These are phyloP conservation scores for Neomorphus geoffroyi DNA, from an alignment of 2,797 vertebrate species.

Conservation along the genomic window DNA sequence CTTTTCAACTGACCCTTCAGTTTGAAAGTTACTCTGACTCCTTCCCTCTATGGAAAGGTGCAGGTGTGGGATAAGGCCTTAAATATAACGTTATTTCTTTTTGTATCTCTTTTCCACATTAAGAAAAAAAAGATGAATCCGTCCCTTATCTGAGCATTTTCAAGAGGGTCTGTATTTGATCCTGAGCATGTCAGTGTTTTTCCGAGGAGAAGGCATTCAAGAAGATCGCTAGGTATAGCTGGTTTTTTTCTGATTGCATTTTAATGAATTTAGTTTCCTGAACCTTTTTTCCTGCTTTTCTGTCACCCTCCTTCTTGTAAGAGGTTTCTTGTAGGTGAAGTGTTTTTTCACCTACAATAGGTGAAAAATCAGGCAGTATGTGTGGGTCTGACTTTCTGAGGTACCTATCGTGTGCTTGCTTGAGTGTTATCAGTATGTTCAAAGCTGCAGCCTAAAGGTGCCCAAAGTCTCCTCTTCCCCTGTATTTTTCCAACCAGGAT, in stretches of 20 bases:
- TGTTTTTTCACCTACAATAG: too few relatives aligned
- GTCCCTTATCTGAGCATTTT: background rate
- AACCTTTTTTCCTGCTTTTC: background rate
- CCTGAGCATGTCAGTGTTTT: background rate
- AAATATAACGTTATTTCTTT: slow-evolving; percentile 33
- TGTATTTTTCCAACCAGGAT: background rate
- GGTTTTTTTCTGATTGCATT: background rate
- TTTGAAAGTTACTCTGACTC: slow-evolving; percentile 52
- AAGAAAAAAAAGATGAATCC: slow-evolving; percentile 40
- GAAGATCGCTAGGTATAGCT: background rate
- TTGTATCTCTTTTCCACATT: slow-evolving; percentile 30
- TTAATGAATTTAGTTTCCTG: background rate
- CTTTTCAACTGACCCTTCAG: slow-evolving; percentile 40
- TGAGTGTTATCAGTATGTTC: background rate
- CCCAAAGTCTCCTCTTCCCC: background rate
- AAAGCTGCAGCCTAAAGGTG: background rate
- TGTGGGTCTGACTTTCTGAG: background rate
- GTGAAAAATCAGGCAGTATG: background rate
- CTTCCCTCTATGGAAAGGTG: background rate
- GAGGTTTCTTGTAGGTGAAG: background rate
- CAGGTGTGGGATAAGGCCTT: slow-evolving; percentile 24
- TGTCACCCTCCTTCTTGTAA: background rate
- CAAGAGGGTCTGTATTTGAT: slow-evolving; percentile 10
- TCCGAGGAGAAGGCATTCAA: background rate
- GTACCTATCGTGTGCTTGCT: background rate